Evolutionary conservation across 2,888 invertebrate species (phyloP).

Genomic region (Tillus elongatus): DNA sequence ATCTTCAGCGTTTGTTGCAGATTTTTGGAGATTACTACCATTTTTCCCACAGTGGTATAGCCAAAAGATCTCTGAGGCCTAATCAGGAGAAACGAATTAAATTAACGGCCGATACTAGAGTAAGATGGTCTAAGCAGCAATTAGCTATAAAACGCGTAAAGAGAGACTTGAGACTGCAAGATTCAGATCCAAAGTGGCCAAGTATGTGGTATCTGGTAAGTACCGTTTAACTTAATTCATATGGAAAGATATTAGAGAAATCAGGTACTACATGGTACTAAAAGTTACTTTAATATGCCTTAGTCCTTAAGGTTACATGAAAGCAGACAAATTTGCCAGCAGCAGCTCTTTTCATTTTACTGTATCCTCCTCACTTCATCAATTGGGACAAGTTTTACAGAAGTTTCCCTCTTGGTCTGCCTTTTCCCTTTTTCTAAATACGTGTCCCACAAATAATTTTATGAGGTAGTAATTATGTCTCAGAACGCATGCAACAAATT

Average conservation of each 20-base stretch:
- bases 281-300: too few relatives aligned
- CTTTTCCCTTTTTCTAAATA: too few relatives aligned
- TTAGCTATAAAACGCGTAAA: conserved; percentile 69
- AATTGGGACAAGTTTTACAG: too few relatives aligned
- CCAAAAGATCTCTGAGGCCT: conserved; percentile 65
- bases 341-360: too few relatives aligned
- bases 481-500: too few relatives aligned
- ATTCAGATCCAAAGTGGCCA: conserved; percentile 79
- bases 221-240: conserved; percentile 26
- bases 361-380: too few relatives aligned
- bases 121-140: conserved; percentile 79
- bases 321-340: conserved; percentile 14
- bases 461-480: too few relatives aligned
- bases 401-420: too few relatives aligned
- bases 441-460: too few relatives aligned
- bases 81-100: conserved; percentile 61
- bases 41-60: conserved; percentile 70
- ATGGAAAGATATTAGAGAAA: too few relatives aligned
- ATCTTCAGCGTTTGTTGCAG: conserved; percentile 48
- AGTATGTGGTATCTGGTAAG: conserved; percentile 97
- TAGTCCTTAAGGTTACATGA: conserved; percentile 15
- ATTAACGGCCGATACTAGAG: conserved; percentile 64
- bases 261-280: too few relatives aligned
- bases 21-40: conserved; percentile 82
- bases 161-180: conserved; percentile 60